A percentile compares a stretch with the other conserved stretches of the same genome.
These are phyloP conservation scores for Anabacerthia variegaticeps DNA, from an alignment of 2,797 vertebrate genomes.

Conservation along the genomic window DNA sequence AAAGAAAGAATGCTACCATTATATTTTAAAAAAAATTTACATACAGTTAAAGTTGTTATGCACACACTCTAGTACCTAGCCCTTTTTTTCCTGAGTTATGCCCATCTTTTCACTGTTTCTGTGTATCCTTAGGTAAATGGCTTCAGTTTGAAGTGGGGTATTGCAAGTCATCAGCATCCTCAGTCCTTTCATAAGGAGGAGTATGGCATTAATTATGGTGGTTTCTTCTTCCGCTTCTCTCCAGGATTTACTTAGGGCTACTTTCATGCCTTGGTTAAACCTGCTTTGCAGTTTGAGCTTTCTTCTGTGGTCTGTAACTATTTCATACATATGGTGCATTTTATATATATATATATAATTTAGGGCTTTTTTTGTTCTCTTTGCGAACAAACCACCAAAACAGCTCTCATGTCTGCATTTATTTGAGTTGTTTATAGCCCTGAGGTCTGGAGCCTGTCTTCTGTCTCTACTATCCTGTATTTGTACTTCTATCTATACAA, in stretches of 20 bases:
- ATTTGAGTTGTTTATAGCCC: not conserved
- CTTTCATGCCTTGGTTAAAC: not conserved
- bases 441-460: not conserved
- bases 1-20: not conserved
- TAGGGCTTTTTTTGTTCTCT: not conserved
- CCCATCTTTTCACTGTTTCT: not conserved
- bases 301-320: not conserved
- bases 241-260: not conserved
- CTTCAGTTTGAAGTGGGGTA: not conserved
- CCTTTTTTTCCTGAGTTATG: not conserved
- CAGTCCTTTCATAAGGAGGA: not conserved
- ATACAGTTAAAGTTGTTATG: not conserved
- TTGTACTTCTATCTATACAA: not conserved
- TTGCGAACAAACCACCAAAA: not conserved
- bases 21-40: not conserved
- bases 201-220: not conserved
- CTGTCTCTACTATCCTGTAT: not conserved
- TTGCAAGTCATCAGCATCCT: not conserved
- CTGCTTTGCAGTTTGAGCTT: not conserved
- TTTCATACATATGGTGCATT: not conserved
- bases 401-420: not conserved
- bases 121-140: not conserved
- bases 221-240: not conserved
- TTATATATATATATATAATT: not conserved
- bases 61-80: not conserved